A percentile compares a stretch with the other conserved stretches of the same genome.
Conservation (phyloP, 2,888 invertebrate species). For the Heliconius charithonia region DNA sequence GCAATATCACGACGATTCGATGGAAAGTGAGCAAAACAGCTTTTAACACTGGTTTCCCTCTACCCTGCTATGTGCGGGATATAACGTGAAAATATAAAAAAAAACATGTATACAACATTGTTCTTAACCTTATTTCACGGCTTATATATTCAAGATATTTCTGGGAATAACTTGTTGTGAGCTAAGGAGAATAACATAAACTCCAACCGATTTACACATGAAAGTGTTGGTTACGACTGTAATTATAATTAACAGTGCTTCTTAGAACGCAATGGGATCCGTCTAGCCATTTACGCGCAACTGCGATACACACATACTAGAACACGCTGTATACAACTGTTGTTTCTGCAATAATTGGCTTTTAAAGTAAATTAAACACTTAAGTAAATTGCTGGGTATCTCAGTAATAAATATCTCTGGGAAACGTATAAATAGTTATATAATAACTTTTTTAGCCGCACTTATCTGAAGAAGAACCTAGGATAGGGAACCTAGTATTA, state of each 20-base stretch:
- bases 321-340: neutral
- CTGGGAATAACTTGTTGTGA: slow-evolving; percentile 24
- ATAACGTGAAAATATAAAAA: no score
- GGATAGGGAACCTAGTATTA: no score
- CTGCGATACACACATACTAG: slow-evolving; percentile 12
- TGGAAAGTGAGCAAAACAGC: no score
- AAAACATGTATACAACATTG: neutral
- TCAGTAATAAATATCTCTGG: slow-evolving; percentile 6
- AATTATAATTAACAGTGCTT: slow-evolving; percentile 40
- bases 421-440: neutral
- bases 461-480: no score
- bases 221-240: slow-evolving; percentile 40
- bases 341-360: neutral
- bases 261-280: slow-evolving; percentile 37
- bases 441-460: no score
- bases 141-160: neutral
- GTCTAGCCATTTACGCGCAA: slow-evolving; percentile 38
- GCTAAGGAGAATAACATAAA: slow-evolving; percentile 34
- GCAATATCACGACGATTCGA: no score
- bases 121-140: neutral
- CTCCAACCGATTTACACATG: slow-evolving; percentile 36
- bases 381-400: slow-evolving; percentile 12
- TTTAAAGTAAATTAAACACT: slow-evolving; percentile 24
- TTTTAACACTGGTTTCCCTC: no score
- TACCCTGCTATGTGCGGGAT: no score